Evolutionary conservation across 2,888 invertebrate species (phyloP).

Genomic region (Ptychoptera contaminata): DNA sequence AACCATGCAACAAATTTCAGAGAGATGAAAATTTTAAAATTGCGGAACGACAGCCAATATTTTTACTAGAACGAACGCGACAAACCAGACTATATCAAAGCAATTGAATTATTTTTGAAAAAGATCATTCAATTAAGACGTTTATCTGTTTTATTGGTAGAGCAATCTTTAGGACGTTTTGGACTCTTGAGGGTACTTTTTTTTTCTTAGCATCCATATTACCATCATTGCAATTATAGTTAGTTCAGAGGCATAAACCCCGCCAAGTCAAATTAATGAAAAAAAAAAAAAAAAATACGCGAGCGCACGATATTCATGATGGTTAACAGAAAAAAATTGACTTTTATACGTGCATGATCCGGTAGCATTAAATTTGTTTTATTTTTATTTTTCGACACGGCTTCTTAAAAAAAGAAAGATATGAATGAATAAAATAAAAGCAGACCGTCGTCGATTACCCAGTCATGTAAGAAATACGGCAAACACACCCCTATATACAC

Average conservation of each 20-base stretch:
- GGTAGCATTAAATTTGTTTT: background rate
- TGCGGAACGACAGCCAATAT: too few relatives aligned
- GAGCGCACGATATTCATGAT: background rate
- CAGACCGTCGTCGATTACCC: too few relatives aligned
- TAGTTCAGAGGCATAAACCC: too few relatives aligned
- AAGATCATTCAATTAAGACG: constrained; percentile 15
- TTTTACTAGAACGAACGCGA: background rate
- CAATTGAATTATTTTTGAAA: constrained; percentile 14
- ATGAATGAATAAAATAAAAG: too few relatives aligned
- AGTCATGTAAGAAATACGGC: too few relatives aligned
- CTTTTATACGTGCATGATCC: background rate
- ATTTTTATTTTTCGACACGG: background rate
- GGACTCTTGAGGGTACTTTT: background rate
- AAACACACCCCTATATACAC: too few relatives aligned
- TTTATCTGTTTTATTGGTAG: background rate
- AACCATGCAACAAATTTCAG: background rate
- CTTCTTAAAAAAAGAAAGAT: too few relatives aligned
- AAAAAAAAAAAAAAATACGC: background rate
- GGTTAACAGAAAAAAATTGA: background rate
- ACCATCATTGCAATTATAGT: background rate
- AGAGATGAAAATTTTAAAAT: background rate
- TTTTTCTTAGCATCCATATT: background rate
- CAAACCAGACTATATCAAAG: constrained; percentile 1
- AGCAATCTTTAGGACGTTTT: background rate
- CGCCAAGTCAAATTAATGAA: background rate